Conservation (phyloP, 2,888 invertebrate genomes). For the Zeuzera pyrina region DNA sequence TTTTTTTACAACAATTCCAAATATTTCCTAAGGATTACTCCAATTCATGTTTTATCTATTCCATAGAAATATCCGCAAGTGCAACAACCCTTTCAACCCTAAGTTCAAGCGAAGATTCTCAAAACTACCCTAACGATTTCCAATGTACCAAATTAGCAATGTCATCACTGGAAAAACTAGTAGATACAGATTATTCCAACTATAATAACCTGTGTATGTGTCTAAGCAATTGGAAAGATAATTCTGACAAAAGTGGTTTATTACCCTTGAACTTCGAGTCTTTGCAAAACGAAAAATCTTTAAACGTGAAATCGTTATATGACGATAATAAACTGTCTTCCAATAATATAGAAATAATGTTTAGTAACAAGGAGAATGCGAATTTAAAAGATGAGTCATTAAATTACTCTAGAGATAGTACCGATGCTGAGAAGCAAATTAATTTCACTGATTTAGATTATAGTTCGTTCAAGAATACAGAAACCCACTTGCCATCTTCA, state of each 20-base stretch:
- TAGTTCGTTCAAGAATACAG: conserved; percentile 20
- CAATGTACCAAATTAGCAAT: conserved; percentile 19
- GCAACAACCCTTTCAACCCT: too few species aligned
- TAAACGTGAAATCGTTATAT: too few species aligned
- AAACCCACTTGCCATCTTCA: conserved; percentile 14
- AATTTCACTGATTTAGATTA: conserved; percentile 34
- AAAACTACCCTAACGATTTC: too few species aligned
- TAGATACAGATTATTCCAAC: too few species aligned
- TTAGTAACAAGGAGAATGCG: conserved; percentile 10
- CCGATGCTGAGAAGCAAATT: conserved; percentile 35
- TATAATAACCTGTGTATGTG: too few species aligned
- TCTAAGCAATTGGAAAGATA: too few species aligned
- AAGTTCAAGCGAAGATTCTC: too few species aligned
- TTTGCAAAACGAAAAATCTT: conserved; percentile 6
- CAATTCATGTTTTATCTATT: too few species aligned
- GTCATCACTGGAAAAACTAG: conserved; percentile 34
- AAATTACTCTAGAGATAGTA: conserved; percentile 19
- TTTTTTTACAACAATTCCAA: too few species aligned
- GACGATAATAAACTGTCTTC: too few species aligned
- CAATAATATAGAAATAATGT: conserved; percentile 15
- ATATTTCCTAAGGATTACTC: too few species aligned
- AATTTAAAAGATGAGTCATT: conserved; percentile 19
- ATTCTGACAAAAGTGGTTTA: conserved; percentile 10
- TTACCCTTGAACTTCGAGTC: conserved; percentile 10
- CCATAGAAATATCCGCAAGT: too few species aligned